These are phyloP conservation scores for Habropoda laboriosa DNA, from an alignment of 1,140 invertebrate species.

Conservation along the genomic window DNA sequence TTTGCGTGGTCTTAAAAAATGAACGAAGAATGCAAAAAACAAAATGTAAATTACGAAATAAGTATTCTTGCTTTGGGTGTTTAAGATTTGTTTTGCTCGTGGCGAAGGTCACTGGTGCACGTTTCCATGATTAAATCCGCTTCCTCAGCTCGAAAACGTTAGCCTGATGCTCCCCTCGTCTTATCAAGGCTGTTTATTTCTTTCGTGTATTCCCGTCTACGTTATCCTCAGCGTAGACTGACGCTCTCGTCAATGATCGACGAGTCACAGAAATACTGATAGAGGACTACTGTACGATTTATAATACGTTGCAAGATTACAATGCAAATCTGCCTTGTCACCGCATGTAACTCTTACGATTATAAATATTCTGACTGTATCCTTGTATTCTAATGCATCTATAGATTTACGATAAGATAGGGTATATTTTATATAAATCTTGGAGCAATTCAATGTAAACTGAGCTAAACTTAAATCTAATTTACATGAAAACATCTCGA, in stretches of 20 bases:
- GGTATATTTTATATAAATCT: no score
- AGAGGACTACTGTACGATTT: background rate
- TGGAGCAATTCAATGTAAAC: no score
- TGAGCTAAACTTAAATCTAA: no score
- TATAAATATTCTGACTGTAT: no score
- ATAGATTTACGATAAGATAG: no score
- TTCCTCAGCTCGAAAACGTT: conserved; percentile 54
- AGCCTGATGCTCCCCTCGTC: conserved; percentile 27
- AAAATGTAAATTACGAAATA: background rate
- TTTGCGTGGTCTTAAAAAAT: background rate
- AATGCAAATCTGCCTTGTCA: background rate
- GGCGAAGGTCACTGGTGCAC: conserved; percentile 37
- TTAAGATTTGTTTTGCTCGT: conserved; percentile 45
- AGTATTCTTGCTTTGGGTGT: background rate
- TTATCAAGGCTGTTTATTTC: conserved; percentile 57
- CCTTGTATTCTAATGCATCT: no score
- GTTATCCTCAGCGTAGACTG: background rate
- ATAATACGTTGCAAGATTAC: background rate
- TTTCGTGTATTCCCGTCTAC: conserved; percentile 8
- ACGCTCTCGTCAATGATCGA: background rate
- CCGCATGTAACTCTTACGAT: background rate
- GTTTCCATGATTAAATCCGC: conserved; percentile 55
- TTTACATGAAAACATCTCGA: no score
- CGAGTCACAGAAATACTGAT: background rate
- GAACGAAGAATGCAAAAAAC: background rate